phyloP scores from a whole-genome alignment of 2,888 invertebrate species.

The Malthinus seriepunctatus region DNA sequence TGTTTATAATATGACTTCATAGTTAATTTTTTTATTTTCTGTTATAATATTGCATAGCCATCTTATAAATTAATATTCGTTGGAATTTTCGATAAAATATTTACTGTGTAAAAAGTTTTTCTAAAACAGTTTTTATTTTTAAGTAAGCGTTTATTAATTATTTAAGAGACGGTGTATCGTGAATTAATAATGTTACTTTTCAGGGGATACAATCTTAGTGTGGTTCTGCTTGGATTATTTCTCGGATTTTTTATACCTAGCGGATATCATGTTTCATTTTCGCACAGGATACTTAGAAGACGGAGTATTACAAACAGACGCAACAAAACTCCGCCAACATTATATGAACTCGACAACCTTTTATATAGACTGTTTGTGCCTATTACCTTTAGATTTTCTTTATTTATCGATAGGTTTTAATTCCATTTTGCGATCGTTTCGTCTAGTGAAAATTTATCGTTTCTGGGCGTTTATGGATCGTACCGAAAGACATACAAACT shows the following conservation, averaged over 20 bases:
- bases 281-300: constrained; percentile 97
- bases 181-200: constrained; percentile 8
- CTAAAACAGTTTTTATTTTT: too few relatives aligned
- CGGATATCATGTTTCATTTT: constrained; percentile 97
- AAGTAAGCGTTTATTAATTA: constrained; percentile 1
- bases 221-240: constrained; percentile 98
- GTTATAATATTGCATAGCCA: not conserved
- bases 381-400: constrained; percentile 96
- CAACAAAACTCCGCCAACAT: constrained; percentile 89
- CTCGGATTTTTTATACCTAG: constrained; percentile 93
- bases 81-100: too few relatives aligned
- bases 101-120: too few relatives aligned
- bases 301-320: constrained; percentile 96
- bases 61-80: too few relatives aligned
- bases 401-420: constrained; percentile 97
- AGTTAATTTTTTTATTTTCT: not conserved
- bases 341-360: constrained; percentile 96
- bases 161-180: not conserved
- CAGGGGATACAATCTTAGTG: constrained; percentile 83
- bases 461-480: constrained; percentile 99
- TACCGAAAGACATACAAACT: constrained; percentile 97
- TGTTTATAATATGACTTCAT: not conserved
- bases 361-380: constrained; percentile 98
- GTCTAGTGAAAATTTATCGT: constrained; percentile 95
- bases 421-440: constrained; percentile 93